Evolutionary conservation across 2,113 vertebrate species (phyloP), one percentile per base, ranked within the genome.

Genomic region (Seriola rivoliana): DNA sequence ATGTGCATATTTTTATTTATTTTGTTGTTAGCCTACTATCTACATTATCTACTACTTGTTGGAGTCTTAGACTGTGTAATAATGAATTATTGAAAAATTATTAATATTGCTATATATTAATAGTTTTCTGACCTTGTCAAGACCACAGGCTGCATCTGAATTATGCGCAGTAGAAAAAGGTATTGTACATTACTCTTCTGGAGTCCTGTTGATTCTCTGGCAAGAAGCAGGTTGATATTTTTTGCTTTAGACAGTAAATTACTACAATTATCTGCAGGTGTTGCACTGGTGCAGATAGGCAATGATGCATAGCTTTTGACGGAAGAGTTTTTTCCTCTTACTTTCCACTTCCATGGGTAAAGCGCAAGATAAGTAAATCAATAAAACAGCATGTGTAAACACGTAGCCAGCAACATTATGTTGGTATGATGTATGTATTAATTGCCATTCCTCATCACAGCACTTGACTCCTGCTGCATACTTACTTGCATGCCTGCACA

Each of bases 401-500:
- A 23, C 4, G 2, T n/a, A 25, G 40, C 64, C 66, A 73, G 29
- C 11, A 9, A 5, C 17, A 55, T 16, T 32, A 12, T 19, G 36
- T 11, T 38, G 63, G 1, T 50, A 14, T 70, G 40, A 54, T 42
- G 6, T 34, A 48, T 66, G 25, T n/a, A 57, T 19, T 71, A 48
- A 82, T 83, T 72, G 55, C n/a, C 21, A 66, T 75, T 78, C 44
- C 69, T 69, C 44, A 38, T 74, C 29, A 38, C 8, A 19, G 0
- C 23, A 10, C 52, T 58, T 69, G 7, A 71, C 50, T 68, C 17
- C 19, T 46, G 57, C 25, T 42, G 50, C 25, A 58, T 67, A 55
- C 57, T 70, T 64, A 75, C 89, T 77, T 71, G 23, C 11, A 57
- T 59, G 71, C 23, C 34, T 29, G 73, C 76, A 25, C 69, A 55